These are phyloP conservation scores for Echinops telfairi DNA, from an alignment of 2,113 vertebrate genomes.

Conservation along the genomic window DNA sequence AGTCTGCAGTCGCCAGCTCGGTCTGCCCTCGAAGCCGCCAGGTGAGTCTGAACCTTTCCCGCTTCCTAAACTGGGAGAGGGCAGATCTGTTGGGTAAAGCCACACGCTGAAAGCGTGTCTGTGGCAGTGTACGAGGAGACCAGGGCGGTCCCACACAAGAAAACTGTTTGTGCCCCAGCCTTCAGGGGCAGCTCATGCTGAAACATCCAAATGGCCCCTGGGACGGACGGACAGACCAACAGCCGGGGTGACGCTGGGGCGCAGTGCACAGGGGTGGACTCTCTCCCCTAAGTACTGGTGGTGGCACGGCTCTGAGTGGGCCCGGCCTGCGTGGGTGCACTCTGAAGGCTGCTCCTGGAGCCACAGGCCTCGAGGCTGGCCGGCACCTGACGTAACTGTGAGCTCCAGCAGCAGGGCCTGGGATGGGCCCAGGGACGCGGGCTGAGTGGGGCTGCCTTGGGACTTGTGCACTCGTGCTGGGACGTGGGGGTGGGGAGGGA, in stretches of 20 bases:
- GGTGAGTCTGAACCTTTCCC: not conserved
- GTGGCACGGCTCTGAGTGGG: slow-evolving; percentile 96
- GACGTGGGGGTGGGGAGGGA: too few species aligned
- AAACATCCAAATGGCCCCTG: not conserved
- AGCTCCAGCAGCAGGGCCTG: slow-evolving; percentile 91
- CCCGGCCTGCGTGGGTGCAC: slow-evolving; percentile 93
- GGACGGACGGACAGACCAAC: too few species aligned
- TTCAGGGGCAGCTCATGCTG: not conserved
- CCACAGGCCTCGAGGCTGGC: slow-evolving; percentile 92
- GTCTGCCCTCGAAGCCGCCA: not conserved
- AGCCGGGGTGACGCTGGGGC: too few species aligned
- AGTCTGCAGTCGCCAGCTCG: not conserved
- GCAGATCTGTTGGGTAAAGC: not conserved
- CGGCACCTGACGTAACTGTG: slow-evolving; percentile 86
- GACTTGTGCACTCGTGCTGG: too few species aligned
- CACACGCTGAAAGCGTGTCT: not conserved
- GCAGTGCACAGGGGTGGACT: not conserved
- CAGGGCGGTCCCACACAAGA: not conserved
- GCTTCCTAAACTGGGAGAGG: not conserved
- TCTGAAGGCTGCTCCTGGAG: slow-evolving; percentile 89
- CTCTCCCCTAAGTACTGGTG: slow-evolving; percentile 97
- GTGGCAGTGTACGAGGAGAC: not conserved
- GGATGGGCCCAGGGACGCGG: slow-evolving; percentile 92
- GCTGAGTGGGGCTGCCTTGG: too few species aligned
- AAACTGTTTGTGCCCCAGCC: not conserved